Evolutionary conservation across 1,140 invertebrate genomes (phyloP).

Genomic region (Gonatopus flavifemur): DNA sequence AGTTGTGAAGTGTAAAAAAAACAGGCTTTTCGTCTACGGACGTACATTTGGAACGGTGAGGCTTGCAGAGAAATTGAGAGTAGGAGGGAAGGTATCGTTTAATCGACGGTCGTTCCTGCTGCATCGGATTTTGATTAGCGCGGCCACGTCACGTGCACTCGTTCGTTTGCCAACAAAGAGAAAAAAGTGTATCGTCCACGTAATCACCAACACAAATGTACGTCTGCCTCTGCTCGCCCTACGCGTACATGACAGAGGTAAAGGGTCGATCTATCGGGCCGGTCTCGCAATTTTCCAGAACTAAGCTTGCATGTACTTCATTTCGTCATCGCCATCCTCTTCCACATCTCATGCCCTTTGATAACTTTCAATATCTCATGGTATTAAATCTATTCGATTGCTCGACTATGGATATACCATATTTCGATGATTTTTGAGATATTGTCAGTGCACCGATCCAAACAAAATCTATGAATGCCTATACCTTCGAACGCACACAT

Average conservation of each 20-base stretch:
- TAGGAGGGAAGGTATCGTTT: constrained; percentile 18
- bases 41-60: no score
- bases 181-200: constrained; percentile 21
- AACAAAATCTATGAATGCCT: no score
- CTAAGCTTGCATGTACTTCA: background rate
- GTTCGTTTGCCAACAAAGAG: constrained; percentile 27
- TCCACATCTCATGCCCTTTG: background rate
- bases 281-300: constrained; percentile 1
- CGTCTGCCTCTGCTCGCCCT: background rate
- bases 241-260: background rate
- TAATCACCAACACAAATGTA: constrained; percentile 12
- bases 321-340: constrained; percentile 2
- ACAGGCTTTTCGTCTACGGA: no score
- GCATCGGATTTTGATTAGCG: constrained; percentile 34
- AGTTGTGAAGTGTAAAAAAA: no score
- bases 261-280: no score
- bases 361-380: constrained; percentile 12
- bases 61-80: no score
- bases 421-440: no score
- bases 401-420: no score
- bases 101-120: constrained; percentile 24
- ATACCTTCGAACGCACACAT: no score
- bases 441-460: no score
- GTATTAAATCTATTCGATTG: constrained; percentile 1
- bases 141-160: constrained; percentile 25